Evolutionary conservation across 2,113 vertebrate species (phyloP).

Genomic region (Marmota flaviventris): DNA sequence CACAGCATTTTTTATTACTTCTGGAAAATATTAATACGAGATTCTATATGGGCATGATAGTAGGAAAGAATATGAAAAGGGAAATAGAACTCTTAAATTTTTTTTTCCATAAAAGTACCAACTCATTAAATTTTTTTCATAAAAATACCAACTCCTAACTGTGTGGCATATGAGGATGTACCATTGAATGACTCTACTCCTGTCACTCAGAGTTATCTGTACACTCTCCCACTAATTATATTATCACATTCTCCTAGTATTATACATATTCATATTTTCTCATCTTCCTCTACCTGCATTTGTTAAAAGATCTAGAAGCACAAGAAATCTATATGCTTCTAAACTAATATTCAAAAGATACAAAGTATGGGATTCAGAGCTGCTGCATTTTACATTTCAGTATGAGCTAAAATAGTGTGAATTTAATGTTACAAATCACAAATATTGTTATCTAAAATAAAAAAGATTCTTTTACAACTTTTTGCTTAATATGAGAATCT

Average conservation of each 20-base stretch:
- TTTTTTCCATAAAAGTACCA: slow-evolving; percentile 15
- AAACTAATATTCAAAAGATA: slow-evolving; percentile 51
- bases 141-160: background rate
- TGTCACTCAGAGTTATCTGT: slow-evolving; percentile 81
- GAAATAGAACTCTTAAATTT: background rate
- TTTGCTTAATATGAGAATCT: slow-evolving; percentile 71
- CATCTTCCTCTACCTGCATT: slow-evolving; percentile 77
- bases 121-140: background rate
- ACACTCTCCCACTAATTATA: slow-evolving; percentile 83
- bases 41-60: background rate
- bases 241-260: slow-evolving; percentile 68
- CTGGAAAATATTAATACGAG: slow-evolving; percentile 1
- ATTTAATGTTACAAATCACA: slow-evolving; percentile 72
- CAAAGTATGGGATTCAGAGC: slow-evolving; percentile 32
- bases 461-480: background rate
- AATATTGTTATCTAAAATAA: slow-evolving; percentile 76
- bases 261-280: slow-evolving; percentile 85
- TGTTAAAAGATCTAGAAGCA: slow-evolving; percentile 69
- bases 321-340: slow-evolving; percentile 1
- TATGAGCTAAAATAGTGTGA: slow-evolving; percentile 56
- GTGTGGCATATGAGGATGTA: slow-evolving; percentile 68
- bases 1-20: background rate
- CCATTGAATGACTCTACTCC: slow-evolving; percentile 72
- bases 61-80: slow-evolving; percentile 34
- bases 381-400: slow-evolving; percentile 13